Percentiles rank a stretch among this genome's conserved stretches.
Evolutionary conservation across 2,113 vertebrate genomes (phyloP).

Genomic region (Sarotherodon lohbergeri): DNA sequence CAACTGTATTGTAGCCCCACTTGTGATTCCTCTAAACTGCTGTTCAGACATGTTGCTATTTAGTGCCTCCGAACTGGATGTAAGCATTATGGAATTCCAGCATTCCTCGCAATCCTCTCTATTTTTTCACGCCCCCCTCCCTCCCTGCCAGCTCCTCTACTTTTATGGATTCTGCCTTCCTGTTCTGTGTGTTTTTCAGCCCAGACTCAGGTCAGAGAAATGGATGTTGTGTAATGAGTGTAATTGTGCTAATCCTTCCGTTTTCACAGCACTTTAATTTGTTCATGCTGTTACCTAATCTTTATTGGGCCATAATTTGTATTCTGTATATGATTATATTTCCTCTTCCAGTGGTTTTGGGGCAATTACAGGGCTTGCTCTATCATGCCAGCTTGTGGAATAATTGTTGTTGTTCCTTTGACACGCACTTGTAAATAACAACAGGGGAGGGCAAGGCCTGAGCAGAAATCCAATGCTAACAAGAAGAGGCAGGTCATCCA

Average conservation of each 20-base stretch:
- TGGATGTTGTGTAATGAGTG: constrained; percentile 60
- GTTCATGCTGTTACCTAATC: constrained; percentile 68
- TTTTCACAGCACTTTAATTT: constrained; percentile 62
- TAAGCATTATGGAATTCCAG: constrained; percentile 63
- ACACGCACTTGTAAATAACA: constrained; percentile 55
- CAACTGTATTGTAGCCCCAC: constrained; percentile 31
- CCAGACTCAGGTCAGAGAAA: constrained; percentile 48
- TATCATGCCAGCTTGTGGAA: constrained; percentile 28
- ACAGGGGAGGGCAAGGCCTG: constrained; percentile 14
- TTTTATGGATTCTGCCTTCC: constrained; percentile 56
- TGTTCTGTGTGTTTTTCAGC: constrained; percentile 42
- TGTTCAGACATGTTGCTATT: constrained; percentile 72
- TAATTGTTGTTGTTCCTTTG: constrained; percentile 31
- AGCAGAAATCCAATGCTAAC: constrained; percentile 22
- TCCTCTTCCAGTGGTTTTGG: constrained; percentile 51
- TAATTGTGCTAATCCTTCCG: constrained; percentile 66
- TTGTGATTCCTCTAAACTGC: constrained; percentile 40
- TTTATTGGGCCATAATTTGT: constrained; percentile 66
- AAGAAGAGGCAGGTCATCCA: constrained; percentile 44
- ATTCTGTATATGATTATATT: constrained; percentile 61
- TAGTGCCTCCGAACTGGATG: constrained; percentile 53
- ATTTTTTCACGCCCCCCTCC: neutral
- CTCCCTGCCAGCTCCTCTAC: neutral
- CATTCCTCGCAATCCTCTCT: constrained; percentile 60
- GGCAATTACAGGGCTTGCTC: constrained; percentile 48